phyloP scores from a whole-genome alignment of 2,797 vertebrate species.

The Pipistrellus kuhlii region DNA sequence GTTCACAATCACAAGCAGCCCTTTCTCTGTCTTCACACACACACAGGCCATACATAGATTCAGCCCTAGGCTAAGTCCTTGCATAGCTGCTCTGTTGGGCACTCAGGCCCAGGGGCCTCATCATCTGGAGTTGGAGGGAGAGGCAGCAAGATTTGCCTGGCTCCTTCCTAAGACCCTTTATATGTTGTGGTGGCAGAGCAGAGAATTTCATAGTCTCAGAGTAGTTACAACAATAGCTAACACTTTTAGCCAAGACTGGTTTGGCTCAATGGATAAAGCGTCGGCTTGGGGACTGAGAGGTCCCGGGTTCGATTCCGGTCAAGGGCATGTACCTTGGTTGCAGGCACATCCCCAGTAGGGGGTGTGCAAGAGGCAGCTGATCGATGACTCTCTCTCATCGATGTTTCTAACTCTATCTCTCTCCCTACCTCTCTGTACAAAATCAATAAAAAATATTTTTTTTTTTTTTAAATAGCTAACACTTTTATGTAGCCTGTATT shows the following conservation, averaged over 20 bases:
- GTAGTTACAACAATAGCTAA: rapidly evolving
- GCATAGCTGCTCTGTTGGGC: not conserved
- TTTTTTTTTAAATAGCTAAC: no score
- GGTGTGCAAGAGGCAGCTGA: no score
- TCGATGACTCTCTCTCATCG: no score
- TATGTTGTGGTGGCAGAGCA: not conserved
- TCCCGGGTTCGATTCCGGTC: no score
- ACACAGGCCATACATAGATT: not conserved
- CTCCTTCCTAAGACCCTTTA: not conserved
- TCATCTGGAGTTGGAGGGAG: not conserved
- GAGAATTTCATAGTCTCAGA: not conserved
- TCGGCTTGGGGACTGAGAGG: no score
- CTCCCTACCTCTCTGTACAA: no score
- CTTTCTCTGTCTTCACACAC: not conserved
- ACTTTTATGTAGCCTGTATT: rapidly evolving
- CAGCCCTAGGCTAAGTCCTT: not conserved
- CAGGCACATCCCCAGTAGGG: no score
- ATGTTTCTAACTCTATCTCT: no score
- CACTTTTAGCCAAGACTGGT: no score
- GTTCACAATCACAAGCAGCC: not conserved
- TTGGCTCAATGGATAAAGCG: no score
- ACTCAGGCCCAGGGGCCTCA: not conserved
- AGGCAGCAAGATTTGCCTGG: not conserved
- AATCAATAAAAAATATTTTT: no score
- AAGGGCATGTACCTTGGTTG: no score